Percentiles rank a stretch among this genome's conserved stretches.
These are phyloP conservation scores for Eudasyphora cyanicolor DNA, from an alignment of 2,888 invertebrate species.

Conservation along the genomic window DNA sequence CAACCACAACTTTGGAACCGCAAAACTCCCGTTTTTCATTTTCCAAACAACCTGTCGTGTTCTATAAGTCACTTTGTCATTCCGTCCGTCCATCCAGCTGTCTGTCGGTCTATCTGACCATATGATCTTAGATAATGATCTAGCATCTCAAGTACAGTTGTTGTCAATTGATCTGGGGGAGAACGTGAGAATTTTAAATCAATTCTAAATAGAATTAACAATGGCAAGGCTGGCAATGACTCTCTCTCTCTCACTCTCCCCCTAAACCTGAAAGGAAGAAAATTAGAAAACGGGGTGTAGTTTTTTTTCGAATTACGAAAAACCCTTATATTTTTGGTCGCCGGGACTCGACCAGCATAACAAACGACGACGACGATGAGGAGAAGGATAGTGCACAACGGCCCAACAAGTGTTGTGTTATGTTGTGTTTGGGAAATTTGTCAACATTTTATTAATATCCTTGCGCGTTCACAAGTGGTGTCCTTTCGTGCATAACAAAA, in stretches of 20 bases:
- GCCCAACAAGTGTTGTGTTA: conserved; percentile 43
- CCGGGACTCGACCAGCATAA: conserved; percentile 53
- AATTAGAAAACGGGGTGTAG: conserved; percentile 44
- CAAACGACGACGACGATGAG: not conserved
- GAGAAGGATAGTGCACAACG: not conserved
- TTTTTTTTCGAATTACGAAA: too few relatives aligned
- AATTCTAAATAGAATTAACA: conserved; percentile 31
- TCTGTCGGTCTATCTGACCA: too few relatives aligned
- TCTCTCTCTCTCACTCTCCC: not conserved
- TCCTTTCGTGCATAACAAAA: conserved; percentile 66
- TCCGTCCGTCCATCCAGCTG: too few relatives aligned
- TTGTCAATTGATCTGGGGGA: not conserved
- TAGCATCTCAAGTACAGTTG: conserved; percentile 20
- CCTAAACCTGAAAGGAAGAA: not conserved
- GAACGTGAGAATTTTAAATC: conserved; percentile 62
- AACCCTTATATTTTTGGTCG: conserved; percentile 51
- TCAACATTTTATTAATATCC: conserved; percentile 58
- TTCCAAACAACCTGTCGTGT: not conserved
- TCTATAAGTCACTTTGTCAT: too few relatives aligned
- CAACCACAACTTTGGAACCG: too few relatives aligned
- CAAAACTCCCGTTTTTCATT: not conserved
- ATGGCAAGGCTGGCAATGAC: not conserved
- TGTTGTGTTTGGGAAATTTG: conserved; percentile 42
- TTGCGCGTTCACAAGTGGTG: conserved; percentile 37
- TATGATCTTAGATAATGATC: not conserved